phyloP scores from a whole-genome alignment of 2,797 vertebrate genomes.

The Labeo calbasu region DNA sequence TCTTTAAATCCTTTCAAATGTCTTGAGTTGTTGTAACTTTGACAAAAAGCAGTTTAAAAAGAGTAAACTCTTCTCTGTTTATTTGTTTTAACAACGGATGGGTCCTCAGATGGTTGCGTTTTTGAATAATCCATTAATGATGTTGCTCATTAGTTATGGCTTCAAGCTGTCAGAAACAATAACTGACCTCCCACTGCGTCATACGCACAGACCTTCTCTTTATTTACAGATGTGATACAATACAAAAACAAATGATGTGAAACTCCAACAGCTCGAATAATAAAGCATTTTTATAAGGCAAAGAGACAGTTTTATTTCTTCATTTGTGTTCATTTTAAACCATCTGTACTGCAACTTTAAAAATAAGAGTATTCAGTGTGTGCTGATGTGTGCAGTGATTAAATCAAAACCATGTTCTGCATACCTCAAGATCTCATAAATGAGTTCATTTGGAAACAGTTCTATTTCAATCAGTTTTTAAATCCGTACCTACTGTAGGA shows the following conservation, averaged over 20 bases:
- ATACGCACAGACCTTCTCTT: not conserved
- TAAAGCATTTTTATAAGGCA: not conserved
- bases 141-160: not conserved
- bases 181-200: not conserved
- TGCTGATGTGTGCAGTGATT: not conserved
- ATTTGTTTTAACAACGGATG: not conserved
- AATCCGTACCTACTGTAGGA: too few relatives aligned
- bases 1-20: not conserved
- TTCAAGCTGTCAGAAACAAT: not conserved
- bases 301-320: not conserved
- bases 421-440: not conserved
- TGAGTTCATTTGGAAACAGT: not conserved
- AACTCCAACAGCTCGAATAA: not conserved
- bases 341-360: not conserved
- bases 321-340: not conserved
- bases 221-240: not conserved
- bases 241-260: not conserved
- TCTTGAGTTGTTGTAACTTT: not conserved
- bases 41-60: not conserved
- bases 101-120: not conserved
- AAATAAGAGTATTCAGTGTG: not conserved
- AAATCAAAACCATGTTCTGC: not conserved
- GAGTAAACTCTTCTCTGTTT: not conserved
- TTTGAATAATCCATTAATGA: not conserved
- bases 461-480: too few relatives aligned